Evolutionary conservation across 2,113 vertebrate genomes (phyloP).

Genomic region (Heterotis niloticus): DNA sequence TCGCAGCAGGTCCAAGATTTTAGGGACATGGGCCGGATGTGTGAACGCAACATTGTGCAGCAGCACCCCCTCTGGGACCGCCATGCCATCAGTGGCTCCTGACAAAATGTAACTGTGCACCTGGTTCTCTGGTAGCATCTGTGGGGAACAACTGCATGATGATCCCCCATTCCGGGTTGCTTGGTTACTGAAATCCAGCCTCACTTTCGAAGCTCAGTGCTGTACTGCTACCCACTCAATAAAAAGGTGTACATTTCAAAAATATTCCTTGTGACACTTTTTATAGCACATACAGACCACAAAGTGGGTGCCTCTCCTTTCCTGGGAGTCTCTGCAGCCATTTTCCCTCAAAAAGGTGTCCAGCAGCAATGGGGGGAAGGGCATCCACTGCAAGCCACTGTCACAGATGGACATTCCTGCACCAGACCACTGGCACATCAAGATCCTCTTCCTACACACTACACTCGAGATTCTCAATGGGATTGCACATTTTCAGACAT

Average conservation of each 20-base stretch:
- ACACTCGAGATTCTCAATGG: too few relatives aligned
- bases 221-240: too few relatives aligned
- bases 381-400: constrained; percentile 59
- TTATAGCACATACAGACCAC: constrained; percentile 43
- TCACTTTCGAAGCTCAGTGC: too few relatives aligned
- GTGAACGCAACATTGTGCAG: constrained; percentile 69
- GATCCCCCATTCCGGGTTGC: not conserved
- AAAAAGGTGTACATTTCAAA: too few relatives aligned
- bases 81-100: constrained; percentile 43
- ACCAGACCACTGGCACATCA: not conserved
- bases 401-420: constrained; percentile 46
- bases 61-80: constrained; percentile 47
- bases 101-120: constrained; percentile 65
- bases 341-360: constrained; percentile 18
- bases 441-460: too few relatives aligned
- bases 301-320: constrained; percentile 38
- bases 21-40: constrained; percentile 67
- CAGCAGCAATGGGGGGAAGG: constrained; percentile 55
- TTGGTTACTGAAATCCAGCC: not conserved
- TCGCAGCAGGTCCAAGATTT: constrained; percentile 66
- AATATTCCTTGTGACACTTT: not conserved
- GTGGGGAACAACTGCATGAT: not conserved
- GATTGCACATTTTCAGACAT: too few relatives aligned
- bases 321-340: constrained; percentile 4
- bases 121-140: constrained; percentile 65